Evolutionary conservation across 2,797 vertebrate species (phyloP), one percentile per base, ranked within the genome.

Genomic region (Peromyscus aztecus): DNA sequence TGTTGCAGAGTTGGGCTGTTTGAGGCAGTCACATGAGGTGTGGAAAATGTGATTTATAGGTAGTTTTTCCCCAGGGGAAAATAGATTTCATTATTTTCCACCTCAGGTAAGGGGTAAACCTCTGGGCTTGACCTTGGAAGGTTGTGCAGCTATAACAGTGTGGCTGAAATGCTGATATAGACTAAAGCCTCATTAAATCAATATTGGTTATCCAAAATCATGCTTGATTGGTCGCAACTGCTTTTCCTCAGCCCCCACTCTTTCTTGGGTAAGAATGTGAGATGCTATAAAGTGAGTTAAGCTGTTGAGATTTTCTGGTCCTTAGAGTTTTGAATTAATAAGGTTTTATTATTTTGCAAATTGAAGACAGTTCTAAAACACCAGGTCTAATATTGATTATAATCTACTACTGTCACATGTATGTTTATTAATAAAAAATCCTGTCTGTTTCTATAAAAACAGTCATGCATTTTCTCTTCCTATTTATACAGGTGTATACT

Each of bases 131-230:
- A 98, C 97, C 97, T 98, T 98, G 97, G 97, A 93, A 97, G 89
- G 91, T 97, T 97, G 90, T 91, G 34, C 19, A 3, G 97, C 95
- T 96, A 46, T 97, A 96, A 96, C 95, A 71, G 90, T 59, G 76
- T 89, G 92, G 89, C 96, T 97, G 96, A 97, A 98, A 90, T 94
- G 97, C 97, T 98, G 98, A 97, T 95, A 95, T 49, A 92, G 94
- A 97, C 91, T 90, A 96, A 97, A 98, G 96, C 97, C 96, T 98
- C 97, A 98, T 98, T 98, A 98, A 98, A 98, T 98, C 97, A 97
- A 98, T 98, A 97, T 95, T 98, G 96, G 95, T 98, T 98, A 97
- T 97, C 97, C 97, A 96, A 97, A 98, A 97, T 97, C 95, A 97
- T 96, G 96, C 97, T 97, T 97, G 96, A 98, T 97, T 97, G 94